phyloP scores from a whole-genome alignment of 2,797 vertebrate species.

The Galaxias olidus region DNA sequence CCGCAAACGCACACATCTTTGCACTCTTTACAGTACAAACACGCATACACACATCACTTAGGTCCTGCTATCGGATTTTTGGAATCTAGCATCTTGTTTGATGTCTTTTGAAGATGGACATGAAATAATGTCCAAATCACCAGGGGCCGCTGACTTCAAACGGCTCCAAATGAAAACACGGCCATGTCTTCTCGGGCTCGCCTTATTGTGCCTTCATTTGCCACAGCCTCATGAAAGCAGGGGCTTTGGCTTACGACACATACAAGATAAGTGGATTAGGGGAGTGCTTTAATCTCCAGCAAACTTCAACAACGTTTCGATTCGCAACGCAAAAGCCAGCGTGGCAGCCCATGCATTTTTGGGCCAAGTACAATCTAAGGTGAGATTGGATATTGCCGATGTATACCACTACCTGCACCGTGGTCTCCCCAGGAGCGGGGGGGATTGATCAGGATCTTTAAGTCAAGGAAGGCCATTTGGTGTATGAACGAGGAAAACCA shows the following conservation, averaged over 20 bases:
- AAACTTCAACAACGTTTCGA: conserved; percentile 59
- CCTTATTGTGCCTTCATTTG: conserved; percentile 62
- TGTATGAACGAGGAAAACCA: conserved; percentile 15
- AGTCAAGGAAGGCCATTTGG: too few species aligned
- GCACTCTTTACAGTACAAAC: not conserved
- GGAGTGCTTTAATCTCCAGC: conserved; percentile 63
- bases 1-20: conserved; percentile 11
- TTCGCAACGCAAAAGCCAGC: conserved; percentile 53
- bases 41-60: not conserved
- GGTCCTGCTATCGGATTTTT: conserved; percentile 63
- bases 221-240: conserved; percentile 51
- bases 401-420: too few species aligned
- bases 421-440: conserved; percentile 20
- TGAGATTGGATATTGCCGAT: too few species aligned
- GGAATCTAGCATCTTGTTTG: conserved; percentile 68
- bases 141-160: conserved; percentile 72
- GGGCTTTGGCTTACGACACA: conserved; percentile 51
- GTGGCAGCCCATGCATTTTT: conserved; percentile 31
- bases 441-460: conserved; percentile 14
- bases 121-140: conserved; percentile 77
- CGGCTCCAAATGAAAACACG: conserved; percentile 61
- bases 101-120: conserved; percentile 80
- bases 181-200: conserved; percentile 64
- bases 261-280: conserved; percentile 65
- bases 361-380: too few species aligned